A percentile compares a stretch with the other conserved stretches of the same genome.
These are phyloP conservation scores for Myotis vivesi DNA, from an alignment of 2,797 vertebrate species.

Conservation along the genomic window DNA sequence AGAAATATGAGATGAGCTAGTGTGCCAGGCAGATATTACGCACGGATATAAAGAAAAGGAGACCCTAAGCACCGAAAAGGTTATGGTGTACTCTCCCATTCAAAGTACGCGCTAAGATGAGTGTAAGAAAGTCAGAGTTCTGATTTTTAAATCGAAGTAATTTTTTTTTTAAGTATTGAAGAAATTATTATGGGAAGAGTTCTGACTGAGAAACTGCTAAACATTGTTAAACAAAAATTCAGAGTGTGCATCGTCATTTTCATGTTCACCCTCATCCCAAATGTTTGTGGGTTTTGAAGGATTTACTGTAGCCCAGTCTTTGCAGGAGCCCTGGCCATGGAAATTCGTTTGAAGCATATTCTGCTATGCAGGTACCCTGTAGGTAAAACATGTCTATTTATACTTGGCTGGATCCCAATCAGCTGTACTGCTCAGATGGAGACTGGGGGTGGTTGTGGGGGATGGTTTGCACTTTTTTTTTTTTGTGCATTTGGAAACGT, in stretches of 20 bases:
- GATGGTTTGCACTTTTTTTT: background rate
- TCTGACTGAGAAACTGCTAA: conserved; percentile 12
- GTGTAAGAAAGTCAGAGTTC: background rate
- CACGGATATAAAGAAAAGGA: background rate
- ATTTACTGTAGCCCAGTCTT: background rate
- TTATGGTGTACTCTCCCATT: background rate
- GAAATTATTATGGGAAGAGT: background rate
- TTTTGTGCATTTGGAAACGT: background rate
- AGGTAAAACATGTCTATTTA: background rate
- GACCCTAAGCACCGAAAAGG: background rate
- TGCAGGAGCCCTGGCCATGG: background rate
- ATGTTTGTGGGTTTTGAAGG: conserved; percentile 20
- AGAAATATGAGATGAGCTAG: background rate
- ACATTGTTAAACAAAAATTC: background rate
- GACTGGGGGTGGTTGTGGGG: background rate
- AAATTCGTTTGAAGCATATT: background rate
- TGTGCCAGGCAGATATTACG: background rate
- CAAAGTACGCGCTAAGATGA: background rate
- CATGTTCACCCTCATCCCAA: background rate
- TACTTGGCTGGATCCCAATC: background rate
- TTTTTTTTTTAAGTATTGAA: background rate
- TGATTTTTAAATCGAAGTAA: background rate
- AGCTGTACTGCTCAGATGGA: background rate
- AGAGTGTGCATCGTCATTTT: background rate
- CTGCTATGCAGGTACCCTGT: background rate